Percentiles rank a stretch among this genome's conserved stretches.
phyloP scores from a whole-genome alignment of 2,888 invertebrate genomes.

The Drosophila glabriapex region DNA sequence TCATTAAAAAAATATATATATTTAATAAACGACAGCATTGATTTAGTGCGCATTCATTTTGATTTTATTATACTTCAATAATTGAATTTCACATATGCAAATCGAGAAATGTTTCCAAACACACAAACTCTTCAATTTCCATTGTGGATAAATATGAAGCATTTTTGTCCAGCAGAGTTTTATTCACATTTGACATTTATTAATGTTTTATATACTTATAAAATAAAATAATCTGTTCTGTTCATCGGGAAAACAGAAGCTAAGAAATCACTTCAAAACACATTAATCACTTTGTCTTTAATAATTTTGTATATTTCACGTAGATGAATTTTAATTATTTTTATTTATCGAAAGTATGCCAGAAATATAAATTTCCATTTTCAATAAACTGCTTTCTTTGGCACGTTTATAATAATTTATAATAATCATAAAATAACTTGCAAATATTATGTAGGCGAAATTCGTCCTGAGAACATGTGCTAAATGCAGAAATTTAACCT shows the following conservation, averaged over 20 bases:
- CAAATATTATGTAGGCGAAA: not conserved
- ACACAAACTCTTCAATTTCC: not conserved
- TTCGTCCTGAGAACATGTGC: slow-evolving; percentile 16
- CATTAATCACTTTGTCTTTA: not conserved
- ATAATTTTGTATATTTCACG: fast-evolving
- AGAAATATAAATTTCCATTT: not conserved
- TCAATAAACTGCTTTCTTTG: not conserved
- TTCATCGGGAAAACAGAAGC: not conserved
- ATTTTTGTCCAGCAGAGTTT: not conserved
- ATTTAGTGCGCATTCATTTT: slow-evolving; percentile 65
- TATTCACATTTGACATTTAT: not conserved
- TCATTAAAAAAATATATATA: slow-evolving; percentile 67
- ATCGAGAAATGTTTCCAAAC: slow-evolving; percentile 10
- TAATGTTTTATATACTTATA: not conserved
- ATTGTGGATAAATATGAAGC: not conserved
- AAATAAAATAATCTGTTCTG: not conserved
- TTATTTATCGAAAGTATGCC: not conserved
- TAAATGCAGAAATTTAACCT: not conserved
- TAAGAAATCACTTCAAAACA: not conserved
- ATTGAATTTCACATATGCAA: slow-evolving; percentile 44
- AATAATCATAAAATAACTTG: not conserved
- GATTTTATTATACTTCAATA: slow-evolving; percentile 51
- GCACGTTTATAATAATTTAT: not conserved
- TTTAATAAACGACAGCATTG: slow-evolving; percentile 72
- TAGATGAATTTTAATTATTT: not conserved